phyloP scores from a whole-genome alignment of 2,797 vertebrate species.

The Rhinophrynus dorsalis region DNA sequence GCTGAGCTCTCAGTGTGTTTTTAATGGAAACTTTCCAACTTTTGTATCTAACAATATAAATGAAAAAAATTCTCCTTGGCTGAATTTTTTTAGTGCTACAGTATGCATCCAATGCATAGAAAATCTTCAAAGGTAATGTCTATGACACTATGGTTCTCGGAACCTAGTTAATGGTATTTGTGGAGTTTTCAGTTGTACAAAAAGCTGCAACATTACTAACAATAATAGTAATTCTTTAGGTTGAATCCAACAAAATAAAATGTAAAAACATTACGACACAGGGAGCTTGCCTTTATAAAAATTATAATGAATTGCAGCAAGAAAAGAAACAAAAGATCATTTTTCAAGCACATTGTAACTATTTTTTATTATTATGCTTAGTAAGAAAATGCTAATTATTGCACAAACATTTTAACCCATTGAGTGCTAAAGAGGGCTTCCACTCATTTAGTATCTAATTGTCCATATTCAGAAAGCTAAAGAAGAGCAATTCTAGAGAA shows the following conservation, averaged over 20 bases:
- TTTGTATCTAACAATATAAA: background rate
- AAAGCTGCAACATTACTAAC: background rate
- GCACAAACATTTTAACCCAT: no score
- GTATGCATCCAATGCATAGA: background rate
- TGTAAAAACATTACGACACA: background rate
- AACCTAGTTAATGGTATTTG: background rate
- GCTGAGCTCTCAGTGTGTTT: background rate
- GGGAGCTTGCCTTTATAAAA: background rate
- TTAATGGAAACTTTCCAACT: background rate
- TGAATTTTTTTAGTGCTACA: background rate
- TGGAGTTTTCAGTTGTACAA: background rate
- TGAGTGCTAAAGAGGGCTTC: no score
- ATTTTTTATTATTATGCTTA: no score
- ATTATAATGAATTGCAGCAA: background rate
- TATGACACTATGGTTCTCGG: background rate
- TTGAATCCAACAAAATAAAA: background rate
- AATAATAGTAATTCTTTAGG: background rate
- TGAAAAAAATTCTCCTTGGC: background rate
- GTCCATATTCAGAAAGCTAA: no score
- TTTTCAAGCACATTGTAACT: no score
- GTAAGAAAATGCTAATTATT: no score
- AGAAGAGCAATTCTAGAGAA: no score
- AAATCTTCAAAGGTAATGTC: background rate
- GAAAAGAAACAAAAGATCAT: background rate
- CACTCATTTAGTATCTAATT: no score